phyloP scores from a whole-genome alignment of 1,140 invertebrate species.

The Lithobius niger region DNA sequence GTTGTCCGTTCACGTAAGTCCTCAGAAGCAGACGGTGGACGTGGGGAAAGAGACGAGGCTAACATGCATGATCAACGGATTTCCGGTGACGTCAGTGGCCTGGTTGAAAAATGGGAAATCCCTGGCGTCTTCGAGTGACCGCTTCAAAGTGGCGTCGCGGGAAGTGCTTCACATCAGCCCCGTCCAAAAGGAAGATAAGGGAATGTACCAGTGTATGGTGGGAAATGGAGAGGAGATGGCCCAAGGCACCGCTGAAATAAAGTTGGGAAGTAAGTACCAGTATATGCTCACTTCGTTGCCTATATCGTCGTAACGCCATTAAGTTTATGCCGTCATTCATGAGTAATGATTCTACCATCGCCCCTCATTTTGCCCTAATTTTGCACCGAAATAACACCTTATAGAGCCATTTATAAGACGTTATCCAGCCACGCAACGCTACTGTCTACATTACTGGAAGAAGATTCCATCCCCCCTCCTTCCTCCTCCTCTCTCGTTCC shows the following conservation, averaged over 20 bases:
- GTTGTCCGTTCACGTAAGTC: conserved; percentile 40
- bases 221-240: conserved; percentile 25
- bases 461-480: no score
- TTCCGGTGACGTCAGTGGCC: conserved; percentile 20
- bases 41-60: conserved; percentile 40
- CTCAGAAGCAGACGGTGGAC: conserved; percentile 40
- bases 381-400: no score
- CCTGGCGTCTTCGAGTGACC: conserved; percentile 33
- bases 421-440: no score
- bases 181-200: conserved; percentile 28
- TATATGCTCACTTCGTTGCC: no score
- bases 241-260: conserved; percentile 30
- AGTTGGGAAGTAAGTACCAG: conserved; percentile 29
- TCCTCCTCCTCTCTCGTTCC: no score
- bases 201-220: conserved; percentile 45
- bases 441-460: no score
- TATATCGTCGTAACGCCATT: no score
- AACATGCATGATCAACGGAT: conserved; percentile 30
- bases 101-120: conserved; percentile 35
- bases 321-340: no score
- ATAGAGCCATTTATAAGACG: no score
- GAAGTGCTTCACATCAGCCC: conserved; percentile 27
- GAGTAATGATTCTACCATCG: no score
- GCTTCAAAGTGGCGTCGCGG: conserved; percentile 14
- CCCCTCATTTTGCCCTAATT: no score